Evolutionary conservation across 2,888 invertebrate genomes (phyloP).

Genomic region (Parascotia fuliginaria): DNA sequence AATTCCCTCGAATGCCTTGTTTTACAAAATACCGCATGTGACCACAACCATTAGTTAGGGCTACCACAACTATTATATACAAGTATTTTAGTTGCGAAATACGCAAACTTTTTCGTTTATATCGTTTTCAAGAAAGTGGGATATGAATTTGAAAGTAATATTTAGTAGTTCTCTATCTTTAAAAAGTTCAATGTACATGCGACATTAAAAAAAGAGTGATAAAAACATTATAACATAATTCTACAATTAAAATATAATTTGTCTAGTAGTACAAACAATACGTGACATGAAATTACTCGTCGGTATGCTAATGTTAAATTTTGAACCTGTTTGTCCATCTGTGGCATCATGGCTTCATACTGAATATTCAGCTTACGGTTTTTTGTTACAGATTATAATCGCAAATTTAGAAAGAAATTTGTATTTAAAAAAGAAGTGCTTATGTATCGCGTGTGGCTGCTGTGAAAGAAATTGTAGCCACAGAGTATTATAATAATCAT

Average conservation of each 20-base stretch:
- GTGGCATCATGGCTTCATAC: constrained; percentile 14
- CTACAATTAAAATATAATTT: background rate
- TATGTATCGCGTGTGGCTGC: too few species aligned
- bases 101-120: background rate
- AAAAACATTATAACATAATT: background rate
- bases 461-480: too few species aligned
- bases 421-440: too few species aligned
- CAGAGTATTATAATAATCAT: too few species aligned
- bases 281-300: constrained; percentile 22
- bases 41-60: constrained; percentile 35
- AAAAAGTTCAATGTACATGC: too few species aligned
- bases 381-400: background rate
- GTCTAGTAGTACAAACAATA: constrained; percentile 2
- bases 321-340: constrained; percentile 33
- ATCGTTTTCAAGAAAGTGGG: background rate
- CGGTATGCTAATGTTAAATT: constrained; percentile 14
- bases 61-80: constrained; percentile 30
- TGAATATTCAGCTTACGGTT: constrained; percentile 35
- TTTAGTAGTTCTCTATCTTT: too few species aligned
- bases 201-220: too few species aligned
- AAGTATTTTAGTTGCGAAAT: constrained; percentile 3
- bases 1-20: constrained; percentile 30
- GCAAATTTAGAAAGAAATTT: background rate
- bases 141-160: background rate
- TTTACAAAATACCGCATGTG: constrained; percentile 18